Percentiles rank a stretch among this genome's conserved stretches.
These are phyloP conservation scores for Dinocampus coccinellae DNA, from an alignment of 2,888 invertebrate species.

Conservation along the genomic window DNA sequence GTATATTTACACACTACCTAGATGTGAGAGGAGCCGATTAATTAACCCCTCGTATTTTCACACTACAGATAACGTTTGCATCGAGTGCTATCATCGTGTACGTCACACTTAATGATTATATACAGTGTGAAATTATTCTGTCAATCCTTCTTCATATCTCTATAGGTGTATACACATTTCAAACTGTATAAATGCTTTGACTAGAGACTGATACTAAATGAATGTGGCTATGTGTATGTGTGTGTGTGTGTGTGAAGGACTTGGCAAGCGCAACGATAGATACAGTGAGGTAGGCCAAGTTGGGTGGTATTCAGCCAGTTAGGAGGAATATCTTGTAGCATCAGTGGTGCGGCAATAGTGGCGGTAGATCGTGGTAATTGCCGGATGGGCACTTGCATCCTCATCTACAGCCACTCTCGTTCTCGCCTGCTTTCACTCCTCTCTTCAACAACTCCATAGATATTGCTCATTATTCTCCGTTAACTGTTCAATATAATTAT, in stretches of 20 bases:
- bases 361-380: conserved; percentile 26
- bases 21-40: not conserved
- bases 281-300: not conserved
- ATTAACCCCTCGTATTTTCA: conserved; percentile 10
- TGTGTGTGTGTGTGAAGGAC: no score
- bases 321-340: conserved; percentile 25
- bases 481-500: conserved; percentile 12
- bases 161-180: not conserved
- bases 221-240: no score
- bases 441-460: conserved; percentile 17
- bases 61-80: conserved; percentile 3
- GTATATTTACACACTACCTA: not conserved
- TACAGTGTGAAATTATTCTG: not conserved
- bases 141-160: not conserved
- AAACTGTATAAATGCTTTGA: not conserved
- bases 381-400: conserved; percentile 17
- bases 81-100: not conserved
- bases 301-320: conserved; percentile 10
- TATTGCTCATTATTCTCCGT: conserved; percentile 23
- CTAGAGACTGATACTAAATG: not conserved
- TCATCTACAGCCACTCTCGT: conserved; percentile 11
- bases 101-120: not conserved
- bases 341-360: conserved; percentile 21
- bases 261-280: not conserved
- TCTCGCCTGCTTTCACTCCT: conserved; percentile 20